Evolutionary conservation across 2,797 vertebrate genomes (phyloP).

Genomic region (Otus scops): DNA sequence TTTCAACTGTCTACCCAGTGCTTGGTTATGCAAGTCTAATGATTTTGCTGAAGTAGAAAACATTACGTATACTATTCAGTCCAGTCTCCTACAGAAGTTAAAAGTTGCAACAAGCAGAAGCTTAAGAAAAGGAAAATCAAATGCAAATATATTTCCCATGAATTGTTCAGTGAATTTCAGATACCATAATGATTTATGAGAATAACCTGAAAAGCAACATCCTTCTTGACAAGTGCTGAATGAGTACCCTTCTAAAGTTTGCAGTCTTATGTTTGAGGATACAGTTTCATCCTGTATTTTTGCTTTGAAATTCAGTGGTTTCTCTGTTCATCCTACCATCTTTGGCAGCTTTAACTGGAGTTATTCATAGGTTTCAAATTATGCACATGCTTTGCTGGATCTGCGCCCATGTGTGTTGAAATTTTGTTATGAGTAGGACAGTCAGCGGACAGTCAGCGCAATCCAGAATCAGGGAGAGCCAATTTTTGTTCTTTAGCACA

Average conservation of each 20-base stretch:
- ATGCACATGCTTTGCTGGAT: slow-evolving; percentile 49
- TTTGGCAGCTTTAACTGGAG: slow-evolving; percentile 45
- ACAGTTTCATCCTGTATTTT: slow-evolving; percentile 24
- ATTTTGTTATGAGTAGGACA: slow-evolving; percentile 1
- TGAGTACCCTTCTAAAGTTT: slow-evolving; percentile 9
- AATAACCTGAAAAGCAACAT: slow-evolving; percentile 17
- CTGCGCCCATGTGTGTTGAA: neutral
- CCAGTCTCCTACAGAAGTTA: neutral
- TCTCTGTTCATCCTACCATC: slow-evolving; percentile 50
- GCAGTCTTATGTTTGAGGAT: neutral
- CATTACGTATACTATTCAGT: neutral
- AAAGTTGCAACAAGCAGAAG: neutral
- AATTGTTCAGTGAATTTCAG: slow-evolving; percentile 21
- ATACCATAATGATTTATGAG: neutral
- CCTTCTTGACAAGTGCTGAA: slow-evolving; percentile 23
- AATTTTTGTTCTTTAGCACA: neutral
- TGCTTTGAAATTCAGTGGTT: slow-evolving; percentile 21
- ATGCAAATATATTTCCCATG: slow-evolving; percentile 36
- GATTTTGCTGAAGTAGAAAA: slow-evolving; percentile 1
- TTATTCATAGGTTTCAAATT: slow-evolving; percentile 51
- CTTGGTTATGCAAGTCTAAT: neutral
- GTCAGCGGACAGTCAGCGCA: neutral
- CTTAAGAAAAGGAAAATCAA: slow-evolving; percentile 5
- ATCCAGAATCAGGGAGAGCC: neutral
- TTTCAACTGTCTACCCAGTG: neutral